These are phyloP conservation scores for Leptopilina drosophilae DNA, from an alignment of 2,888 invertebrate species.

Conservation along the genomic window DNA sequence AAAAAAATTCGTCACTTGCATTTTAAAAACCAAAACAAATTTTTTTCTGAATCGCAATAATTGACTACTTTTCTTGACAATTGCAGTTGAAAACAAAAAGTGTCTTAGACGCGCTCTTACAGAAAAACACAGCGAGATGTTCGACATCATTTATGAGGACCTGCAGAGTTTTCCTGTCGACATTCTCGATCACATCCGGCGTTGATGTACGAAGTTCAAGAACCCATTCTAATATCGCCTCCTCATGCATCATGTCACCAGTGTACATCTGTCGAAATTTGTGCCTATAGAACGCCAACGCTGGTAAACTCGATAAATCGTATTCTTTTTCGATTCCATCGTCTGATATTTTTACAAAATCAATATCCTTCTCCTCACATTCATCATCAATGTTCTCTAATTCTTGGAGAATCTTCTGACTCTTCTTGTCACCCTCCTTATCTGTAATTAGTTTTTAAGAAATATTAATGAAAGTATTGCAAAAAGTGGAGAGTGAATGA, in stretches of 20 bases:
- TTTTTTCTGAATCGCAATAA: background rate
- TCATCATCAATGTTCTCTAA: conserved; percentile 95
- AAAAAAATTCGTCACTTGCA: conserved; percentile 39
- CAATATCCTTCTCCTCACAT: conserved; percentile 93
- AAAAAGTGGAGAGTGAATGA: background rate
- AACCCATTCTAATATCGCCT: conserved; percentile 93
- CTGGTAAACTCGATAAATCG: conserved; percentile 88
- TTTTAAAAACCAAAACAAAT: conserved; percentile 19
- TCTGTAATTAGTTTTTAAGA: conserved; percentile 79
- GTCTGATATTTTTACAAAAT: conserved; percentile 94
- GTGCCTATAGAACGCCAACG: conserved; percentile 91
- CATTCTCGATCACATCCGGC: conserved; percentile 93
- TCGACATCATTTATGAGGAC: conserved; percentile 93
- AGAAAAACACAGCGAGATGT: conserved; percentile 94
- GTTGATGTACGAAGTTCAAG: conserved; percentile 89
- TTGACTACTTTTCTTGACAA: background rate
- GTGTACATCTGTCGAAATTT: conserved; percentile 92
- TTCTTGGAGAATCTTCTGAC: conserved; percentile 91
- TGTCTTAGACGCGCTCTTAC: conserved; percentile 78
- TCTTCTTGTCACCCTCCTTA: conserved; percentile 92
- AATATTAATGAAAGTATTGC: background rate
- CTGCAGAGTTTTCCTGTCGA: conserved; percentile 93
- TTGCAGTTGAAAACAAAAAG: background rate
- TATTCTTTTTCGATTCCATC: conserved; percentile 92
- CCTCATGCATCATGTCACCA: conserved; percentile 94